Percentiles rank a stretch among this genome's conserved stretches.
phyloP scores from a whole-genome alignment of 2,888 invertebrate genomes.

The Atrina japonica region DNA sequence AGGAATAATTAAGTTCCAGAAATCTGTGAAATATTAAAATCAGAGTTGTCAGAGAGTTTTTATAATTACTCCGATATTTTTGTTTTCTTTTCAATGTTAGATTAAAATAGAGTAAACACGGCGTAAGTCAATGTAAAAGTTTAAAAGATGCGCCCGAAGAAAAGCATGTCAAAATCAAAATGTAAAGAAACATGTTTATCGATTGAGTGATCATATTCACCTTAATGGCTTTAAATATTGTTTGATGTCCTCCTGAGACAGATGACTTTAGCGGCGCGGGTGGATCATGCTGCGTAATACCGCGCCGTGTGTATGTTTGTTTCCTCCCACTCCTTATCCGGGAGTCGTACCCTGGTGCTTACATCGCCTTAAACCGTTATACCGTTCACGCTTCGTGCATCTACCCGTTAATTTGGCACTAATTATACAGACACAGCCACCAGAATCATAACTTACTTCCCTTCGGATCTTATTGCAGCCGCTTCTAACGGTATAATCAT shows the following conservation, averaged over 20 bases:
- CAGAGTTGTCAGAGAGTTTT: no score
- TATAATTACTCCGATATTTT: no score
- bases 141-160: no score
- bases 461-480: neutral
- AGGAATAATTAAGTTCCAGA: no score
- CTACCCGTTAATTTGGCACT: conserved; percentile 43
- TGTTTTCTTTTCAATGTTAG: no score
- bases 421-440: conserved; percentile 43
- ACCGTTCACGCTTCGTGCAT: conserved; percentile 28
- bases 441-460: no score
- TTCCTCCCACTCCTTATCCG: conserved; percentile 32
- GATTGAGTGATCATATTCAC: no score
- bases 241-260: conserved; percentile 41
- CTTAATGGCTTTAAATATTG: conserved; percentile 20
- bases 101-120: no score
- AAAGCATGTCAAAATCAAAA: no score
- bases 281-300: conserved; percentile 33
- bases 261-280: conserved; percentile 37
- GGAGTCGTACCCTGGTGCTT: conserved; percentile 24
- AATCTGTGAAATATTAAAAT: no score
- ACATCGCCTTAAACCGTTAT: conserved; percentile 33
- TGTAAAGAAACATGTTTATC: no score
- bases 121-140: no score
- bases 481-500: conserved; percentile 10
- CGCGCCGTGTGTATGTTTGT: conserved; percentile 33